phyloP scores from a whole-genome alignment of 1,140 invertebrate species.

The Ostrea edulis region DNA sequence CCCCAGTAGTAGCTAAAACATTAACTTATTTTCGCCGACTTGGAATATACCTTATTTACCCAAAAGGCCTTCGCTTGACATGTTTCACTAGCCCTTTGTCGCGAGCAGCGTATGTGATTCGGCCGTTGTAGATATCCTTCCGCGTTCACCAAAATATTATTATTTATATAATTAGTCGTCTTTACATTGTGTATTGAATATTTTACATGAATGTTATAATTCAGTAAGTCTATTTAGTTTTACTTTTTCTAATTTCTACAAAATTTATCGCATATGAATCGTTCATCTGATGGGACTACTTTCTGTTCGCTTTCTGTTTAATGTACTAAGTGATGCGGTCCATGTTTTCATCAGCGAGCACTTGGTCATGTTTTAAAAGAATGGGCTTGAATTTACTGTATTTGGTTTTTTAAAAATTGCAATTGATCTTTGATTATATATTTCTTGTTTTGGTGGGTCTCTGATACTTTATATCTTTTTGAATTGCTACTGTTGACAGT shows the following conservation, averaged over 20 bases:
- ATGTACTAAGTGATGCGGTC: not conserved
- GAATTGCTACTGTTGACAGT: no score
- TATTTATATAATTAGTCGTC: not conserved
- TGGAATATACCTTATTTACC: slow-evolving; percentile 25
- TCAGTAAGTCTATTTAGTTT: not conserved
- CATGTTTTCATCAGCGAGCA: not conserved
- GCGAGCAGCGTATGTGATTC: slow-evolving; percentile 35
- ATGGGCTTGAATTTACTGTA: not conserved
- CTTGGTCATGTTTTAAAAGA: not conserved
- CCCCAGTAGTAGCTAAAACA: not conserved
- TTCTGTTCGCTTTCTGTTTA: slow-evolving; percentile 6
- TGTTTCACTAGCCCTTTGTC: slow-evolving; percentile 31
- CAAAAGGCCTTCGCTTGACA: slow-evolving; percentile 8
- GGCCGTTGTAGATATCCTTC: not conserved
- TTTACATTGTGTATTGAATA: not conserved
- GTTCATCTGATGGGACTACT: not conserved
- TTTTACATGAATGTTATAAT: not conserved
- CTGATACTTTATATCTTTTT: no score
- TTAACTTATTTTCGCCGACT: slow-evolving; percentile 19
- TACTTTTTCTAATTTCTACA: not conserved
- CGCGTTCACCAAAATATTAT: not conserved
- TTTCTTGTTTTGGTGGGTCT: not conserved
- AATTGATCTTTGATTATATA: not conserved
- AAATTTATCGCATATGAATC: not conserved
- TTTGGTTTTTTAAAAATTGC: not conserved